A percentile compares a stretch with the other conserved stretches of the same genome.
Evolutionary conservation across 2,888 invertebrate species (phyloP).

Genomic region (Aethes cnicana): DNA sequence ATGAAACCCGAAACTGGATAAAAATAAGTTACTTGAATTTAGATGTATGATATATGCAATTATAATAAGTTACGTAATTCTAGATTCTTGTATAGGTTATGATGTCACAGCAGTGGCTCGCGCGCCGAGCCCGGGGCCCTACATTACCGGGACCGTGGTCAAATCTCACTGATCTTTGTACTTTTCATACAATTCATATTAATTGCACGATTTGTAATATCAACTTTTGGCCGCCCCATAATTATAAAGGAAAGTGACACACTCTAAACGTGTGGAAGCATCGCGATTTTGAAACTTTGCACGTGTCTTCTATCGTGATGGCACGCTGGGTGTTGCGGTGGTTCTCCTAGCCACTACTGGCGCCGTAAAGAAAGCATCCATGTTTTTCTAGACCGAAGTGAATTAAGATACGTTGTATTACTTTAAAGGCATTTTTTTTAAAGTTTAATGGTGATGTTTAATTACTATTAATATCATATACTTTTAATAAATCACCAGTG

Average conservation of each 20-base stretch:
- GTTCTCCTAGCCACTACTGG: too few relatives aligned
- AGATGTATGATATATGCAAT: slow-evolving; percentile 81
- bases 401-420: slow-evolving; percentile 14
- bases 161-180: slow-evolving; percentile 64
- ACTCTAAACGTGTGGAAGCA: too few relatives aligned
- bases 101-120: slow-evolving; percentile 51
- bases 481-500: slow-evolving; percentile 15
- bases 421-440: slow-evolving; percentile 5
- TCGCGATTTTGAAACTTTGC: too few relatives aligned
- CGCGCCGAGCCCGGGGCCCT: slow-evolving; percentile 49
- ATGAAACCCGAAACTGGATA: slow-evolving; percentile 80
- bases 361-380: too few relatives aligned
- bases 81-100: slow-evolving; percentile 75
- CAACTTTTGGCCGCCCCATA: too few relatives aligned
- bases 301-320: too few relatives aligned
- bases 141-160: slow-evolving; percentile 58
- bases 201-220: slow-evolving; percentile 38
- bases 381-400: slow-evolving; percentile 42
- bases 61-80: slow-evolving; percentile 80
- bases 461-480: slow-evolving; percentile 1
- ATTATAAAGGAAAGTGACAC: too few relatives aligned
- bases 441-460: slow-evolving; percentile 10
- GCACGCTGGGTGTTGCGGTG: too few relatives aligned
- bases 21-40: slow-evolving; percentile 81
- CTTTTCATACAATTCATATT: slow-evolving; percentile 55